Percentiles rank a stretch among this genome's conserved stretches.
Conservation (phyloP, 2,888 invertebrate genomes). For the Melinaea menophilus region DNA sequence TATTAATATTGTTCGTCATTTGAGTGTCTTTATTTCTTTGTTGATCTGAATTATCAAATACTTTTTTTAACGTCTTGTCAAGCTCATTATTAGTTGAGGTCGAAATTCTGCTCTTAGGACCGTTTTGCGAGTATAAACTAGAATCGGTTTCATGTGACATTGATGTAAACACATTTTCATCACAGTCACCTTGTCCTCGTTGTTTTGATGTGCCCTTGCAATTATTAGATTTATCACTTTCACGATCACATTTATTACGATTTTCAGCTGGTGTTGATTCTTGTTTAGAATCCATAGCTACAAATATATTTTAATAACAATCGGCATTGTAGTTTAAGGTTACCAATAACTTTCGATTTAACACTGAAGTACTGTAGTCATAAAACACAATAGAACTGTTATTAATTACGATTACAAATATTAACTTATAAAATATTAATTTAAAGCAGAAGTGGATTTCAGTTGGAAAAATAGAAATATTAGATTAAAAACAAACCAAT, state of each 20-base stretch:
- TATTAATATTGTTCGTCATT: conserved; percentile 40
- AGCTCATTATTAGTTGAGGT: conserved; percentile 41
- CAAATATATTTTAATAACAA: conserved; percentile 47
- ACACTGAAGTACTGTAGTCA: background rate
- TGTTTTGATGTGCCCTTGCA: conserved; percentile 44
- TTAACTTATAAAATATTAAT: background rate
- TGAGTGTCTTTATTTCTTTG: conserved; percentile 39
- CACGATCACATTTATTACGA: conserved; percentile 47
- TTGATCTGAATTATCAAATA: conserved; percentile 41
- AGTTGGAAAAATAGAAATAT: conserved; percentile 20
- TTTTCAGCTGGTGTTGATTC: conserved; percentile 50
- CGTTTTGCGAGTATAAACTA: conserved; percentile 49
- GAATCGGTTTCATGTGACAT: conserved; percentile 50
- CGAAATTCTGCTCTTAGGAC: conserved; percentile 42
- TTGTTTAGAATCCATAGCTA: conserved; percentile 65
- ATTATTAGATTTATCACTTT: conserved; percentile 48
- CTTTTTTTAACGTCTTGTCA: conserved; percentile 37
- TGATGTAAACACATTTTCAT: conserved; percentile 57
- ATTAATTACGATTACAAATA: background rate
- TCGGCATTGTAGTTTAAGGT: conserved; percentile 71
- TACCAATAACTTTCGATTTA: conserved; percentile 32
- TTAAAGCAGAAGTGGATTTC: conserved; percentile 6
- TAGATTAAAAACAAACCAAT: conserved; percentile 33
- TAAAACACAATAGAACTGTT: background rate
- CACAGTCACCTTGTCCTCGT: conserved; percentile 45